Percentiles rank a stretch among this genome's conserved stretches.
phyloP scores from a whole-genome alignment of 2,113 vertebrate species.

The Malaclemys terrapin region DNA sequence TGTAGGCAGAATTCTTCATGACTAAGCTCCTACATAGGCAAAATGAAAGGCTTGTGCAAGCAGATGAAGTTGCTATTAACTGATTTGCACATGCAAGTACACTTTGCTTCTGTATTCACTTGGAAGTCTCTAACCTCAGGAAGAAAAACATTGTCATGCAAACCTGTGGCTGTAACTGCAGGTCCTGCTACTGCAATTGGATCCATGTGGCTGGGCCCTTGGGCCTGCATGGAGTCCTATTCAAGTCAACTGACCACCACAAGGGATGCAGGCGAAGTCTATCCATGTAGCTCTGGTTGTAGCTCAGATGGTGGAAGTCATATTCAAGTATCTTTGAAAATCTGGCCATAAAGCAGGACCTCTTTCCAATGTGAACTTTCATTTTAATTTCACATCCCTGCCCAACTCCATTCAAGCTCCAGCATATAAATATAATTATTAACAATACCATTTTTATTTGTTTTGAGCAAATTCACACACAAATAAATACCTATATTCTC shows the following conservation, averaged over 20 bases:
- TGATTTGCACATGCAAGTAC: neutral
- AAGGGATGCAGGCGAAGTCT: neutral
- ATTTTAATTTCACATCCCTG: neutral
- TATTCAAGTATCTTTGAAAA: neutral
- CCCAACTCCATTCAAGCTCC: neutral
- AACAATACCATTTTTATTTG: neutral
- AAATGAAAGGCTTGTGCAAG: neutral
- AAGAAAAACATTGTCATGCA: neutral
- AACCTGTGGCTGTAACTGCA: neutral
- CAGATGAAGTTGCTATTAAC: neutral
- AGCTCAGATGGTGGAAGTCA: neutral
- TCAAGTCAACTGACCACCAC: neutral
- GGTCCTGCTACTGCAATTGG: neutral
- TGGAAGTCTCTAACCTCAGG: accelerated
- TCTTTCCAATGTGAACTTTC: neutral
- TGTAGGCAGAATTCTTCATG: too few relatives aligned
- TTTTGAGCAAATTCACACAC: neutral
- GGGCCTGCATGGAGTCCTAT: neutral
- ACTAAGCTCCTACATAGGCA: too few relatives aligned
- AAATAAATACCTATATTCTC: neutral
- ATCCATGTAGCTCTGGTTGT: too few relatives aligned
- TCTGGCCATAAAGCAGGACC: accelerated
- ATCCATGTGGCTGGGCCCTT: neutral
- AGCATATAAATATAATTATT: neutral
- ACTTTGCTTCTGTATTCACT: neutral